Conservation (phyloP, 2,113 vertebrate genomes). For the Columba janthina region DNA sequence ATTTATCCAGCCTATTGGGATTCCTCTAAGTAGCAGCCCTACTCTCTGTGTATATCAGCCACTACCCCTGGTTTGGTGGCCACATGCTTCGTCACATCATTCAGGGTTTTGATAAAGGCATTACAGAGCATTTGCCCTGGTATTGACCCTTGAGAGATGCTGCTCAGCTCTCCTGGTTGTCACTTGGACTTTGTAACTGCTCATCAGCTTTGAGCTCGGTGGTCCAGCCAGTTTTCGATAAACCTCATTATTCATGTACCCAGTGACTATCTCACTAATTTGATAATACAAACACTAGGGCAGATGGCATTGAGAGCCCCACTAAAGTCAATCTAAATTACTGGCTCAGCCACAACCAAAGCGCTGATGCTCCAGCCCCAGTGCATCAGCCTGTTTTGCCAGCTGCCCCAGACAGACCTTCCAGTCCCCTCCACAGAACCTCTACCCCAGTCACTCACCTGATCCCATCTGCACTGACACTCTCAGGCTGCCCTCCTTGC, state of each 20-base stretch:
- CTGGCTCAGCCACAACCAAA: neutral
- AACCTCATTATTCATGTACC: neutral
- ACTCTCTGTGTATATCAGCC: neutral
- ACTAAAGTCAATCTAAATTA: neutral
- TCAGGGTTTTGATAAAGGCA: neutral
- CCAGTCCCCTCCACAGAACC: neutral
- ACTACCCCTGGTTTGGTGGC: neutral
- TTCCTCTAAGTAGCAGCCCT: neutral
- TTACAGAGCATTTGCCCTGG: neutral
- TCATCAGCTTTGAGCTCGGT: neutral
- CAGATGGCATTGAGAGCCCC: neutral
- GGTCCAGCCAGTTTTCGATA: neutral
- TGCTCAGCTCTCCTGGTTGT: neutral
- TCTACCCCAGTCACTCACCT: neutral
- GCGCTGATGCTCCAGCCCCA: neutral
- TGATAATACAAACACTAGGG: neutral
- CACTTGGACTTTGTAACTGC: neutral
- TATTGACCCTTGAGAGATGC: neutral
- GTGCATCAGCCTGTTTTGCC: neutral
- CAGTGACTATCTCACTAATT: neutral
- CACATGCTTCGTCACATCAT: neutral
- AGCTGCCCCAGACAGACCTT: neutral
- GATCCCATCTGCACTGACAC: neutral
- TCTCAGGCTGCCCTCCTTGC: neutral
- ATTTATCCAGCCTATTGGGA: neutral